These are phyloP conservation scores for Xenops minutus DNA, from an alignment of 2,797 vertebrate genomes.

Conservation along the genomic window DNA sequence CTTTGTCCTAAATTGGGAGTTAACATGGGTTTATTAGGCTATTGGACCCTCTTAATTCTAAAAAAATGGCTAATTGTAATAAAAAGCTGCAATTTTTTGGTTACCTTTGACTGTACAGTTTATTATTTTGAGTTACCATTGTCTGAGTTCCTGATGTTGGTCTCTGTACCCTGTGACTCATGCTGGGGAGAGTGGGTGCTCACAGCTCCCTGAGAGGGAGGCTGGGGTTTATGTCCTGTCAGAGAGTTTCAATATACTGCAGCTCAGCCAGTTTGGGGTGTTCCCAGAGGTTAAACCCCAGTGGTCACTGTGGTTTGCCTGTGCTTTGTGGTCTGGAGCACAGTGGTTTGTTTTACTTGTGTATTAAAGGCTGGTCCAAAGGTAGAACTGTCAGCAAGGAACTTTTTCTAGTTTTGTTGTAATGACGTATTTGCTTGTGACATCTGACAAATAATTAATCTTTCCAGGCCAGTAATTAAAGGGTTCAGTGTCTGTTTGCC, in stretches of 20 bases:
- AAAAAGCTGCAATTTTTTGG: background rate
- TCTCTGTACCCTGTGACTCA: background rate
- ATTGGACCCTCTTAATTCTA: background rate
- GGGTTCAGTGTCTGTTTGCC: background rate
- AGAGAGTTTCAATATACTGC: accelerated
- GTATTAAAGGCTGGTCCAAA: background rate
- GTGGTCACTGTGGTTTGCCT: accelerated
- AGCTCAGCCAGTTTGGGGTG: background rate
- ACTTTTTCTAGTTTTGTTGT: background rate
- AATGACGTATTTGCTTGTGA: background rate
- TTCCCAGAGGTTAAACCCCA: background rate
- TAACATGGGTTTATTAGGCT: background rate
- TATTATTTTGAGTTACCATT: background rate
- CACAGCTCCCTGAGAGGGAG: background rate
- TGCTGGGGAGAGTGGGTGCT: background rate
- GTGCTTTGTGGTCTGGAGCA: background rate
- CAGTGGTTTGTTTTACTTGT: background rate
- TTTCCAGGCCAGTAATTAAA: background rate
- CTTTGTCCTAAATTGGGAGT: background rate
- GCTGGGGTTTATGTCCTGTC: accelerated
- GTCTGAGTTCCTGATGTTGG: background rate
- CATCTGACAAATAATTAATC: background rate
- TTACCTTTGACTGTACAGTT: accelerated
- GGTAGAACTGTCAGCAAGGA: background rate
- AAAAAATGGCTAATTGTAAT: background rate